phyloP scores from a whole-genome alignment of 2,113 vertebrate genomes.

The Narcine bancroftii region DNA sequence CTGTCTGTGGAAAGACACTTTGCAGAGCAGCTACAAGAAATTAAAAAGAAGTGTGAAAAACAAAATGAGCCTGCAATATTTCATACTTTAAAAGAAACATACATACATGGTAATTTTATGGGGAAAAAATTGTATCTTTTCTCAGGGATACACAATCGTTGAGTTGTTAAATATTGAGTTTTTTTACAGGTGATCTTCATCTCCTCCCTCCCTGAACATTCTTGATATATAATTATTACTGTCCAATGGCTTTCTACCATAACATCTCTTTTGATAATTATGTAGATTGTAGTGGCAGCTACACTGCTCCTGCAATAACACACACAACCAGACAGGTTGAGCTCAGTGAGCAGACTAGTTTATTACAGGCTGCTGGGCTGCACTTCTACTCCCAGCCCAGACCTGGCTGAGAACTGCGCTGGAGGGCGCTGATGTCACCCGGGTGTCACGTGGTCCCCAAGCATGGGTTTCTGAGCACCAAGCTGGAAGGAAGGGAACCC shows the following conservation, averaged over 20 bases:
- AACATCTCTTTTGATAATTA: background rate
- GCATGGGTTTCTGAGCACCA: no score
- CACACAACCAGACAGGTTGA: no score
- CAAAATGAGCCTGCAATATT: background rate
- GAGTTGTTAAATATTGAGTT: background rate
- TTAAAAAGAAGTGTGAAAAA: conserved; percentile 38
- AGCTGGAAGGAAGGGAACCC: no score
- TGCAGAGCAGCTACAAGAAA: conserved; percentile 71
- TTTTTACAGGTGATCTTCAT: background rate
- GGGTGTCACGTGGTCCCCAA: no score
- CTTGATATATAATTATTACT: background rate
- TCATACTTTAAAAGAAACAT: background rate
- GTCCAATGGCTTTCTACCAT: background rate
- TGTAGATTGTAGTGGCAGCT: no score
- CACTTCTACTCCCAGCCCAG: no score
- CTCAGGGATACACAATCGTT: background rate
- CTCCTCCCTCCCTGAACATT: background rate
- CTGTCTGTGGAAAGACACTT: conserved; percentile 73
- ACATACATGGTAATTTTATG: background rate
- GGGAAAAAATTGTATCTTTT: background rate
- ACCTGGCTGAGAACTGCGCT: no score
- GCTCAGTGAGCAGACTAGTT: no score
- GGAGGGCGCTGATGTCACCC: no score
- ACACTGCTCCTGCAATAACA: no score
- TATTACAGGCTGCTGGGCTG: no score